A percentile compares a stretch with the other conserved stretches of the same genome.
These are phyloP conservation scores for Zelostemma sp. DNA, from an alignment of 1,140 invertebrate genomes.

Conservation along the genomic window DNA sequence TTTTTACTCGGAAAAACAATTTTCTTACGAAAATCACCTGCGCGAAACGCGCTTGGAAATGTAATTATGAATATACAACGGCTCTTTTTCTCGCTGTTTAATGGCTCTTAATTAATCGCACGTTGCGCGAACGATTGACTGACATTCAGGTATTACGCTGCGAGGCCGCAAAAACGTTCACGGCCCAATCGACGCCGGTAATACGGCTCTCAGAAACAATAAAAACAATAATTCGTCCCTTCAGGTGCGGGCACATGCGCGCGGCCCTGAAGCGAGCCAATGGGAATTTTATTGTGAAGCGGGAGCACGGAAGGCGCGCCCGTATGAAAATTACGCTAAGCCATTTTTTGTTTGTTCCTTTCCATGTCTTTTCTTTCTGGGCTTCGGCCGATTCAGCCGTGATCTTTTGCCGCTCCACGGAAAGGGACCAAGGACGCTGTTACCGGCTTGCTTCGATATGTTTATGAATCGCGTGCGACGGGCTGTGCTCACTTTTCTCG, in stretches of 20 bases:
- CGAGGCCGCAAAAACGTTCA: constrained; percentile 26
- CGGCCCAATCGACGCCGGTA: constrained; percentile 39
- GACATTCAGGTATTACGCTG: constrained; percentile 48
- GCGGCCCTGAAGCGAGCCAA: constrained; percentile 15
- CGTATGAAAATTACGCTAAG: constrained; percentile 26
- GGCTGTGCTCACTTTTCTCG: too few relatives aligned
- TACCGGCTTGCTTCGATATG: background rate
- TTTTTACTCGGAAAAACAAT: too few relatives aligned
- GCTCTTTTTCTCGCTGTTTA: constrained; percentile 36
- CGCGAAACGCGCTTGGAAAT: too few relatives aligned
- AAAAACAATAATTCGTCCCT: constrained; percentile 9
- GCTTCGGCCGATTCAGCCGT: constrained; percentile 3
- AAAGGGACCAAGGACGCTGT: constrained; percentile 20
- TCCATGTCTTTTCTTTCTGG: background rate
- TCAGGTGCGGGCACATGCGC: background rate
- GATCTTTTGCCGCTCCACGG: constrained; percentile 13
- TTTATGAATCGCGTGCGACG: too few relatives aligned
- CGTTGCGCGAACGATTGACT: constrained; percentile 46
- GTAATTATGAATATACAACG: background rate
- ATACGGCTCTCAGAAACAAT: constrained; percentile 17
- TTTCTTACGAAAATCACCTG: too few relatives aligned
- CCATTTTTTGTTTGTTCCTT: constrained; percentile 19
- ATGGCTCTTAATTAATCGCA: constrained; percentile 43
- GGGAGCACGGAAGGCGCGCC: constrained; percentile 21
- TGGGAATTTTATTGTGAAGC: constrained; percentile 31